These are phyloP conservation scores for Pseudopleuronectes americanus DNA, from an alignment of 2,797 vertebrate genomes.

Conservation along the genomic window DNA sequence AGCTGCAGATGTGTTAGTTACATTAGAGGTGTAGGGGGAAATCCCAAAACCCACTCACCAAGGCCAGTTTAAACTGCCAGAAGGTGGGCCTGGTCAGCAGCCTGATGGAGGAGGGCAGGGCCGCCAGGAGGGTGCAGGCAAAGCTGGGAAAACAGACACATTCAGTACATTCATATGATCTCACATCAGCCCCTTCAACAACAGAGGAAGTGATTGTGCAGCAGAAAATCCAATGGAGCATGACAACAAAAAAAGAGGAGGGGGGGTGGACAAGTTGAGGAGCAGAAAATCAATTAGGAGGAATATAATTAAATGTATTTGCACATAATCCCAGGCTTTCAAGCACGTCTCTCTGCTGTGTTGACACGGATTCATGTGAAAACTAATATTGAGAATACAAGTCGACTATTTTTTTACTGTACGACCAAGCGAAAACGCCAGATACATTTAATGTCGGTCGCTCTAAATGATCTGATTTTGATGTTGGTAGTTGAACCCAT, in stretches of 20 bases:
- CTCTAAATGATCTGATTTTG: background rate
- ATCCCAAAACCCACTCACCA: conserved; percentile 87
- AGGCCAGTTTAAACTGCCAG: conserved; percentile 89
- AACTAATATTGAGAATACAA: background rate
- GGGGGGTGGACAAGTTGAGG: background rate
- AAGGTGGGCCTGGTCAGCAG: conserved; percentile 88
- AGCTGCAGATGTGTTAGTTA: background rate
- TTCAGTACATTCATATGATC: conserved; percentile 5
- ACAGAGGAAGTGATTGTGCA: conserved; percentile 11
- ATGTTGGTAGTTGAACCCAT: background rate
- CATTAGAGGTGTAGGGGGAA: background rate
- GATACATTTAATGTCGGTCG: conserved; percentile 4
- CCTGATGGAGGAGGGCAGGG: conserved; percentile 90
- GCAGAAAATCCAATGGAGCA: conserved; percentile 1
- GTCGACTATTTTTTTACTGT: background rate
- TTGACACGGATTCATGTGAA: background rate
- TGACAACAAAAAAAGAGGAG: background rate
- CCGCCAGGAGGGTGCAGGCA: conserved; percentile 87
- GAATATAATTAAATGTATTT: conserved; percentile 21
- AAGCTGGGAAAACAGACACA: conserved; percentile 80
- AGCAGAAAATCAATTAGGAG: conserved; percentile 20
- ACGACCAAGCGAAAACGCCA: conserved; percentile 1
- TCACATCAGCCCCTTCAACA: conserved; percentile 18
- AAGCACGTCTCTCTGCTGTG: background rate
- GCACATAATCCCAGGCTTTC: conserved; percentile 5